Percentiles rank a stretch among this genome's conserved stretches.
These are phyloP conservation scores for Neuroterus valhalla DNA, from an alignment of 1,140 invertebrate genomes.

Conservation along the genomic window DNA sequence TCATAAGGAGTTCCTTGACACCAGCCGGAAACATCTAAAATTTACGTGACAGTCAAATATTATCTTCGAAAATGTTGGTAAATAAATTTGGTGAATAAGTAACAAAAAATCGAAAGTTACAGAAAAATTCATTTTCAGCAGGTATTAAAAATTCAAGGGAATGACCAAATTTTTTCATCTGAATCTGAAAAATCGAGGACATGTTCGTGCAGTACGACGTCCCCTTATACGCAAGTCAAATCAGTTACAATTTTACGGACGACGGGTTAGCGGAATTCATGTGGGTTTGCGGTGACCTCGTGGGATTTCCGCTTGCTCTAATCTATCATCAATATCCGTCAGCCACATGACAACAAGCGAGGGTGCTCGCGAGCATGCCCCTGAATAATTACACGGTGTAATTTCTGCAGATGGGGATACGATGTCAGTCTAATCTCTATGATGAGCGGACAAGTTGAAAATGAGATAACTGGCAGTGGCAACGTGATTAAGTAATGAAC, in stretches of 20 bases:
- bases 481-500: no score
- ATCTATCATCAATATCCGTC: constrained; percentile 46
- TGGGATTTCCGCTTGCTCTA: constrained; percentile 41
- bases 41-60: no score
- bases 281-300: constrained; percentile 27
- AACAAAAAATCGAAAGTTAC: no score
- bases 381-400: constrained; percentile 38
- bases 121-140: no score
- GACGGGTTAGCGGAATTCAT: neutral
- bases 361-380: constrained; percentile 10
- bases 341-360: constrained; percentile 34
- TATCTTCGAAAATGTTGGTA: no score
- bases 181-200: neutral
- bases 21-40: no score
- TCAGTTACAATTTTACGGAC: constrained; percentile 40
- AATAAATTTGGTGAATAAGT: no score
- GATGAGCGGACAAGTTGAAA: neutral
- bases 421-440: constrained; percentile 1
- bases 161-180: no score
- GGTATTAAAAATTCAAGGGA: no score
- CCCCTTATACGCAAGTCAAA: neutral
- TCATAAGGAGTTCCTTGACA: no score
- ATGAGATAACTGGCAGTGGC: no score
- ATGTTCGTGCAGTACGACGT: neutral
- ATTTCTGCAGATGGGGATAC: constrained; percentile 17